Base-by-base conservation (phyloP, 2,888 invertebrate species). In the Lottia gigantea region DNA sequence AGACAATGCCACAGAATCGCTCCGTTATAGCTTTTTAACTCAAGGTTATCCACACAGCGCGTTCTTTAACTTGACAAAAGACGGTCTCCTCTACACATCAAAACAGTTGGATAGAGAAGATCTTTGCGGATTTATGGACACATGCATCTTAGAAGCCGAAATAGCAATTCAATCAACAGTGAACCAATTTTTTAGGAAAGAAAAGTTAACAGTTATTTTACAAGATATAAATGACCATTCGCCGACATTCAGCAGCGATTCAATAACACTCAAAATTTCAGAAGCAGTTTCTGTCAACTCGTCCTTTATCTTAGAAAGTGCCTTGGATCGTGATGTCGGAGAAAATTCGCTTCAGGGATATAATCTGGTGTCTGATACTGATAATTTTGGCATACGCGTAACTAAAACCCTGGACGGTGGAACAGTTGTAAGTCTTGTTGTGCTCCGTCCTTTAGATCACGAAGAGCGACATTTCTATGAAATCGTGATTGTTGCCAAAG, bases 21-120 rank as follows among this genome's bases (percentile, higher is more conserved):
- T 80, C n/a, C 46, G 73, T 3, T 80, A 74, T 64, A 75, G 72
- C 64, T 72, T 78, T 64, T 65, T 80, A 40, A 70, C 76, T 6
- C 67, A 71, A 19, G 76, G 74, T 23, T 72, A 71, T 63, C 67
- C 70, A 6, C 64, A 78, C 26, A 74, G 69, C 31, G 46, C 68
- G 12, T 95, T 96, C 88, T 97, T 97, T 88, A 92, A 94, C 15
- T 92, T 92, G n/a, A 93, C 94, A 15, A 97, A 97, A 19, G 94
- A 95, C 88, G 67, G 67, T 2, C 49, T 49, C 19, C 94, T 97
- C 46, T 73, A 63, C 49, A 96, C 96, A 7, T 75, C 80, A 8
- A 62, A 68, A n/a, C 64, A 62, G 7, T 47, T 78, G 40, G 77
- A 78, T 72, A 66, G 78, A 47, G 78, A 78, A 49, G 63, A 31